Percentiles rank a stretch among this genome's conserved stretches.
Evolutionary conservation across 2,797 vertebrate species (phyloP).

Genomic region (Oceanodroma leucorhoa): DNA sequence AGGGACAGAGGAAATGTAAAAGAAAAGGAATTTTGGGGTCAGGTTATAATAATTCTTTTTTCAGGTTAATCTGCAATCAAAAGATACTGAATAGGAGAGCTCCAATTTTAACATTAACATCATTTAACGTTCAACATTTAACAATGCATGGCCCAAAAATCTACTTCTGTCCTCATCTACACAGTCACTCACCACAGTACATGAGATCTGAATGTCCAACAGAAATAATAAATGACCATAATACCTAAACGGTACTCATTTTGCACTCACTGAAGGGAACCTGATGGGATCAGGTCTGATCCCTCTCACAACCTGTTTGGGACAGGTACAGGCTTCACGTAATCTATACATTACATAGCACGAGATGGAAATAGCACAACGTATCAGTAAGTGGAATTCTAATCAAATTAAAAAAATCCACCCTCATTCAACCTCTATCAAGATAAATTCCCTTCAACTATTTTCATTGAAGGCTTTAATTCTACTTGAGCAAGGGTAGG

Average conservation of each 20-base stretch:
- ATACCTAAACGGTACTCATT: neutral
- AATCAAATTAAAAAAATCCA: neutral
- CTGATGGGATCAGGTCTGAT: neutral
- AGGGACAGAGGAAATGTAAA: neutral
- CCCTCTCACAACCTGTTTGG: neutral
- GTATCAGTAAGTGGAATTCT: neutral
- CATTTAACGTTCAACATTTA: neutral
- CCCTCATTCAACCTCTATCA: neutral
- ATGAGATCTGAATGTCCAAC: neutral
- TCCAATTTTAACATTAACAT: neutral
- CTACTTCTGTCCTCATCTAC: neutral
- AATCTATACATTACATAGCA: neutral
- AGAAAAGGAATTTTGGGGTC: neutral
- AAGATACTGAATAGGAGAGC: neutral
- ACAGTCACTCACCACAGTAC: neutral
- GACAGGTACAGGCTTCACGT: neutral
- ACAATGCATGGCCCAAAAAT: neutral
- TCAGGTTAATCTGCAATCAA: neutral
- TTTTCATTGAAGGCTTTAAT: neutral
- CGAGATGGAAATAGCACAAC: neutral
- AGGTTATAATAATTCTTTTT: neutral
- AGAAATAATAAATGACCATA: neutral
- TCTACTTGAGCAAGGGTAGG: neutral
- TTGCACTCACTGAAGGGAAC: neutral
- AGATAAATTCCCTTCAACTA: neutral